Evolutionary conservation across 1,140 invertebrate species (phyloP).

Genomic region (Scaptomyza pallida): DNA sequence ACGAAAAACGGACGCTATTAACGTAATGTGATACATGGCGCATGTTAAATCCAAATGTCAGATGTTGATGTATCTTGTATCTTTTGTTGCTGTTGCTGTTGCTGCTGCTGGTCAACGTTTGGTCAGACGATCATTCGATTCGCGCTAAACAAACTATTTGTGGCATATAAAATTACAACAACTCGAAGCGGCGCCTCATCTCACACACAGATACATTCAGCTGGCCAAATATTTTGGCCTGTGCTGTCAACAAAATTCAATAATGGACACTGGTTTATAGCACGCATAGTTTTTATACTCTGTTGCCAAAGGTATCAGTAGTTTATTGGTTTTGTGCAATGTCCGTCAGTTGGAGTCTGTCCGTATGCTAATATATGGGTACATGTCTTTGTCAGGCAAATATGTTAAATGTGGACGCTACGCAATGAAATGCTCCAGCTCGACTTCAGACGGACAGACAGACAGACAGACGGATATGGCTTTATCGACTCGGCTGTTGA

Average conservation of each 20-base stretch:
- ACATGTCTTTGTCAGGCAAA: too few relatives aligned
- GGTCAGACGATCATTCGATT: conserved; percentile 30
- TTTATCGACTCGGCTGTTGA: too few relatives aligned
- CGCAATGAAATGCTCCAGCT: too few relatives aligned
- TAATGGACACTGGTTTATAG: conserved; percentile 16
- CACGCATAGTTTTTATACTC: conserved; percentile 20
- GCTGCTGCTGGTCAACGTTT: conserved; percentile 54
- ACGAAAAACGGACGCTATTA: conserved; percentile 64
- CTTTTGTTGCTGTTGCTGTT: not conserved
- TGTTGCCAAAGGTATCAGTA: too few relatives aligned
- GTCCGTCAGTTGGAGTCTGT: too few relatives aligned
- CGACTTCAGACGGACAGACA: too few relatives aligned
- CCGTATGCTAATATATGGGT: too few relatives aligned
- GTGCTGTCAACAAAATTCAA: conserved; percentile 38
- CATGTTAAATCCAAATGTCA: conserved; percentile 61
- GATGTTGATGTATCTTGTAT: conserved; percentile 57
- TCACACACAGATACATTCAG: conserved; percentile 20
- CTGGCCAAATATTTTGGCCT: conserved; percentile 72
- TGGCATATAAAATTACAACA: conserved; percentile 66
- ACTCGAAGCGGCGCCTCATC: conserved; percentile 1
- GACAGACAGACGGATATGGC: too few relatives aligned
- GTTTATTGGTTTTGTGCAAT: too few relatives aligned
- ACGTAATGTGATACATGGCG: conserved; percentile 65
- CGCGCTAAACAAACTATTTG: conserved; percentile 50
- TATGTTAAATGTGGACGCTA: too few relatives aligned